These are phyloP conservation scores for Lerista edwardsae DNA, from an alignment of 2,797 vertebrate genomes.

Conservation along the genomic window DNA sequence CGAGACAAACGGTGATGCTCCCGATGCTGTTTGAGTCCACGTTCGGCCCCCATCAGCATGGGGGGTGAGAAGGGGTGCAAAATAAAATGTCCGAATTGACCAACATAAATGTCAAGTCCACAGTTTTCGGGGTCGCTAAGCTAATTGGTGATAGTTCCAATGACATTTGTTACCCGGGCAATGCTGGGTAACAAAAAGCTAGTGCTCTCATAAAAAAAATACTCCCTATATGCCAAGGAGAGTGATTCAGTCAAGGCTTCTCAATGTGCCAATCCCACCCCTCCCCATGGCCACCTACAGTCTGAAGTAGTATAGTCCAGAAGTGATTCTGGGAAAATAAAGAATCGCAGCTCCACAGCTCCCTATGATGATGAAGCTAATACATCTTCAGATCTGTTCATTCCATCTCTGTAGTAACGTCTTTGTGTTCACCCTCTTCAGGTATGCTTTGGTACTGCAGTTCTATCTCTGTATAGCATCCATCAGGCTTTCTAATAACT, in stretches of 20 bases:
- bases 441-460: background rate
- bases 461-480: rapidly evolving
- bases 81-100: too few species aligned
- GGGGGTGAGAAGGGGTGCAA: too few species aligned
- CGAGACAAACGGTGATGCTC: too few species aligned
- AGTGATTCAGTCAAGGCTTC: background rate
- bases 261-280: too few species aligned
- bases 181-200: too few species aligned
- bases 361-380: background rate
- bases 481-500: background rate
- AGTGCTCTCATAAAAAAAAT: background rate
- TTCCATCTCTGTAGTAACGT: background rate
- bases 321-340: background rate
- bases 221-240: too few species aligned
- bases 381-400: background rate
- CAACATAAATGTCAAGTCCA: too few species aligned
- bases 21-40: too few species aligned
- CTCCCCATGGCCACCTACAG: background rate
- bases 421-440: constrained; percentile 33
- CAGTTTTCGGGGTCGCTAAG: too few species aligned
- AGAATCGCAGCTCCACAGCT: background rate
- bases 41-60: too few species aligned
- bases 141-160: too few species aligned
- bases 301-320: background rate
- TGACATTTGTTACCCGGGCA: too few species aligned